Conservation (phyloP, 2,888 invertebrate species). For the Lepidochrysops patricia region DNA sequence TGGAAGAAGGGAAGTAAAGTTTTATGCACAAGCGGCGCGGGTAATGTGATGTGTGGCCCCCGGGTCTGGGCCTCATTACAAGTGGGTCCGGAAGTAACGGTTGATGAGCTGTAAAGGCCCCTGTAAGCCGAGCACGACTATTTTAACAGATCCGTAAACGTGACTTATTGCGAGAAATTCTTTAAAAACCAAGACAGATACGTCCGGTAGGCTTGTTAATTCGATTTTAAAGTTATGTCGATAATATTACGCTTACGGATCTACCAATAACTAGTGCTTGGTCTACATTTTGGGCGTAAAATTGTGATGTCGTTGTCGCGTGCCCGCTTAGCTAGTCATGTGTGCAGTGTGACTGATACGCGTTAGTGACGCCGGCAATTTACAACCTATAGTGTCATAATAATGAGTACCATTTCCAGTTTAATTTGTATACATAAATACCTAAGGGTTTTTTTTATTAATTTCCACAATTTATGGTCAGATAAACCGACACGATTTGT, state of each 20-base stretch:
- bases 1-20: neutral
- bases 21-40: neutral
- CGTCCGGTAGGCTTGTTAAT: too few relatives aligned
- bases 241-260: too few relatives aligned
- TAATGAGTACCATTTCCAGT: neutral
- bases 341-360: neutral
- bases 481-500: neutral
- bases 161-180: too few relatives aligned
- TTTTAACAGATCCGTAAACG: neutral
- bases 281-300: neutral
- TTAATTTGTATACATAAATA: too few relatives aligned
- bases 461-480: too few relatives aligned
- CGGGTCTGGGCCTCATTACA: neutral
- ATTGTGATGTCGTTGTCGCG: neutral
- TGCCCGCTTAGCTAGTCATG: too few relatives aligned
- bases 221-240: too few relatives aligned
- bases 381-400: neutral
- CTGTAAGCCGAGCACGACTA: neutral
- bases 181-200: too few relatives aligned
- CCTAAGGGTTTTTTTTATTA: too few relatives aligned
- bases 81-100: slow-evolving; percentile 4
- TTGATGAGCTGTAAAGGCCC: slow-evolving; percentile 2
- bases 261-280: too few relatives aligned
- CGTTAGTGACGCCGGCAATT: neutral
- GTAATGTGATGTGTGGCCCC: neutral